Evolutionary conservation across 2,113 vertebrate species (phyloP), one percentile per base, ranked within the genome.

Genomic region (human): DNA sequence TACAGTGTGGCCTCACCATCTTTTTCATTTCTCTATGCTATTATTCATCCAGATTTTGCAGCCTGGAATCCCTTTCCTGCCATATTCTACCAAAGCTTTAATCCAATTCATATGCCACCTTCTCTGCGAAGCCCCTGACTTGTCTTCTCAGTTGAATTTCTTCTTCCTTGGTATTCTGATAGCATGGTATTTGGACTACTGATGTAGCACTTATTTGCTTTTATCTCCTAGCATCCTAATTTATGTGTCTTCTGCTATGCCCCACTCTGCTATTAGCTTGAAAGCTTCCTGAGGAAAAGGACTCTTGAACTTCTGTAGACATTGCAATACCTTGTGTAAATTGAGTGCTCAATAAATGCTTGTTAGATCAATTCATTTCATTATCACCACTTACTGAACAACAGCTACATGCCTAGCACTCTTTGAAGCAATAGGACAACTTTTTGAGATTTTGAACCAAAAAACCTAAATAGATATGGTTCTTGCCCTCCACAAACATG

Each of bases 361-460:
- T 79, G 11, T 48, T 35, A 87, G n/a, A 43, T n/a, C 32, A 48
- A 14, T 82, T 66, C 30, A 50, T n/a, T 81, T 96, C 75, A 86
- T 82, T 43, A 61, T 50, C 13, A 70, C 20, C 68, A 52, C 10
- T n/a, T 70, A 57, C 0, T 3, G 38, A 89, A 30, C 40, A 87
- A 27, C 50, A 32, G 40, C 27, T 90, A 11, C 11, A n/a, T 17
- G 43, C 18, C 32, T 48, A n/a, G 1, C 1, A n/a, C 12, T 92
- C 57, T 48, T 80, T 32, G 52, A 50, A 48, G 27, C 23, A 27
- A 86, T 40, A 66, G 59, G 27, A 45, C 3, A 30, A 22, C 13
- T 73, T 83, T 89, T 89, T 79, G 45, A 92, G 64, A 72, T 40
- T 57, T 82, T 30, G 25, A 90, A 81, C 16, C 45, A 57, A 48